Conservation (phyloP, 2,888 invertebrate species). For the Xiphydria camelus region DNA sequence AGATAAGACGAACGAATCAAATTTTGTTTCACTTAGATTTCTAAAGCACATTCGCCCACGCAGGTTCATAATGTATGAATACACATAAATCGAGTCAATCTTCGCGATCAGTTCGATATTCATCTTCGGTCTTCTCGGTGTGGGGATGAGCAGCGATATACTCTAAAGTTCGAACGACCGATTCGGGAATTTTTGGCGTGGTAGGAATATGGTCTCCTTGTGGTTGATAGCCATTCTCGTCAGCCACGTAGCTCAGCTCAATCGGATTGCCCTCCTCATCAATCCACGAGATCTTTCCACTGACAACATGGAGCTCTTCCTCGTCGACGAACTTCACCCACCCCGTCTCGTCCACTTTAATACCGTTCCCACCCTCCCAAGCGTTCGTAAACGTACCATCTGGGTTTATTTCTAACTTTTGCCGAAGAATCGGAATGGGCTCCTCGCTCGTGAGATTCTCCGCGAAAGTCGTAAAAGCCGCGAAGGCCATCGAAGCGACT, state of each 20-base stretch:
- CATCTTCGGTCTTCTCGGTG: conserved; percentile 10
- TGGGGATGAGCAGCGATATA: conserved; percentile 29
- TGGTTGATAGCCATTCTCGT: conserved; percentile 33
- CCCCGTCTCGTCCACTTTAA: conserved; percentile 29
- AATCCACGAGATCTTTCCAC: conserved; percentile 25
- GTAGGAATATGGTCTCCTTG: conserved; percentile 29
- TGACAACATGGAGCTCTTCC: conserved; percentile 10
- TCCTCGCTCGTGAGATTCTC: no score
- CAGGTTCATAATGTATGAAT: no score
- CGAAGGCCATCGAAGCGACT: no score
- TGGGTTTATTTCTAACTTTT: conserved; percentile 24
- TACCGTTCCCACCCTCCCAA: conserved; percentile 33
- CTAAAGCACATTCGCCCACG: no score
- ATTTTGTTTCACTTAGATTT: no score
- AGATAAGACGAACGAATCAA: no score
- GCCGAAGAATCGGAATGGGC: conserved; percentile 19
- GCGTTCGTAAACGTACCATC: conserved; percentile 28
- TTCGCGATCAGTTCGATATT: no score
- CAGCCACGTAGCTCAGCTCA: conserved; percentile 27
- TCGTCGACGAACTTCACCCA: conserved; percentile 16
- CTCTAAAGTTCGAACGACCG: conserved; percentile 26
- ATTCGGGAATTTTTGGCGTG: conserved; percentile 20
- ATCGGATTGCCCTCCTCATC: conserved; percentile 27
- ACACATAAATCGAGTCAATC: no score
- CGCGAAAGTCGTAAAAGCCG: no score